phyloP scores from a whole-genome alignment of 2,888 invertebrate genomes.

The Stenchaetothrips biformis region DNA sequence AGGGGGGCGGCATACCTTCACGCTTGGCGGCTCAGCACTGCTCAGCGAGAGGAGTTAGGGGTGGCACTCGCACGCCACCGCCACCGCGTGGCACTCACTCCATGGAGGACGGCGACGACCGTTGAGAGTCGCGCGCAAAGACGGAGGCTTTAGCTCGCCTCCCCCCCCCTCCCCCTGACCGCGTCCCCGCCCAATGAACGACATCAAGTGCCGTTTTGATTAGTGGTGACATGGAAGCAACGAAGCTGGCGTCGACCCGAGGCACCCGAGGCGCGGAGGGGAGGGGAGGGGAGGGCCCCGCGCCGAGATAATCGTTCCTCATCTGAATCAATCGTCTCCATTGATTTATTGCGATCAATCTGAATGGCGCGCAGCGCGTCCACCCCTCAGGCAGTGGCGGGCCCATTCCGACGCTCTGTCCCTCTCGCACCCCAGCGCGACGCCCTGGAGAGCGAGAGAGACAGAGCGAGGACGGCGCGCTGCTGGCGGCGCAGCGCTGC shows the following conservation, averaged over 20 bases:
- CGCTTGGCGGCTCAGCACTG: neutral
- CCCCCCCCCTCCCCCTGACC: neutral
- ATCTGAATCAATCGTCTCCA: neutral
- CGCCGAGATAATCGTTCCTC: neutral
- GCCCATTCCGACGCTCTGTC: no score
- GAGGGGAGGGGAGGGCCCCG: neutral
- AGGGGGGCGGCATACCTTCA: neutral
- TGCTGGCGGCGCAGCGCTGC: no score
- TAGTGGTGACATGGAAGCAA: slow-evolving; percentile 21
- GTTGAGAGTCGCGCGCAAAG: neutral
- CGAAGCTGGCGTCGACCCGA: neutral
- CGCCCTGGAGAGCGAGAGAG: neutral
- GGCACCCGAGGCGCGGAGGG: no score
- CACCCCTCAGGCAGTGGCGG: no score
- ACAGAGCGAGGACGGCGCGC: neutral
- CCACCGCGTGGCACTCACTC: neutral
- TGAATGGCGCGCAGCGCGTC: neutral
- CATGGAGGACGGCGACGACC: neutral
- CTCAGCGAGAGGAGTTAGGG: no score
- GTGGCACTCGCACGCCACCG: neutral
- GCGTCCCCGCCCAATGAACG: neutral
- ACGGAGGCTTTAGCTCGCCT: neutral
- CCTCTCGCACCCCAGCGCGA: neutral
- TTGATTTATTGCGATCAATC: slow-evolving; percentile 8
- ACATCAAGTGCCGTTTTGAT: slow-evolving; percentile 24